Evolutionary conservation across 2,888 invertebrate species (phyloP).

Genomic region (Lomographa bimaculata): DNA sequence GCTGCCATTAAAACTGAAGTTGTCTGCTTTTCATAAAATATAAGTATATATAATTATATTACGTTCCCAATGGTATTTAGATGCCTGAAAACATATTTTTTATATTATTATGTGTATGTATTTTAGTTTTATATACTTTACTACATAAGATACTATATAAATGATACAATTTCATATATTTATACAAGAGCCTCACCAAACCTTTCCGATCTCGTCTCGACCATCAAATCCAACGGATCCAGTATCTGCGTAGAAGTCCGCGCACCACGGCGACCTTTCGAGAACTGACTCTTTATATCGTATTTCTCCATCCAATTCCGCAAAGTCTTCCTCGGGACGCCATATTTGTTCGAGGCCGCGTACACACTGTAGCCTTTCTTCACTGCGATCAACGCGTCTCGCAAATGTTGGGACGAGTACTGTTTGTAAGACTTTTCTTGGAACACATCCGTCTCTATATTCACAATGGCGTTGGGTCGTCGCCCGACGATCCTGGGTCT

Average conservation of each 20-base stretch:
- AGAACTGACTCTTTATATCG: slow-evolving; percentile 81
- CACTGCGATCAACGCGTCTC: slow-evolving; percentile 77
- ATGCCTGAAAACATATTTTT: too few species aligned
- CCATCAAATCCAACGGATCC: slow-evolving; percentile 69
- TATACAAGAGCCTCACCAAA: slow-evolving; percentile 47
- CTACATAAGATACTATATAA: too few species aligned
- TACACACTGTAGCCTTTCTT: slow-evolving; percentile 82
- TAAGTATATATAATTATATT: too few species aligned
- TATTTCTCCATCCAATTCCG: slow-evolving; percentile 84
- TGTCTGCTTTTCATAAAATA: too few species aligned
- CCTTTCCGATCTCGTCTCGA: slow-evolving; percentile 57
- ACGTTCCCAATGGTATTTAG: too few species aligned
- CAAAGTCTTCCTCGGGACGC: slow-evolving; percentile 80
- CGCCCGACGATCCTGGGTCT: slow-evolving; percentile 70
- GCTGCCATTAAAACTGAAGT: too few species aligned
- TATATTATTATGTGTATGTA: too few species aligned
- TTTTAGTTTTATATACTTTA: too few species aligned
- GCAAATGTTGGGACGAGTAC: slow-evolving; percentile 76
- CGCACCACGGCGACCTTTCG: slow-evolving; percentile 72
- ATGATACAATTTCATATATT: slow-evolving; percentile 1
- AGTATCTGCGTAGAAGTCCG: slow-evolving; percentile 57
- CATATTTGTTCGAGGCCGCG: slow-evolving; percentile 81
- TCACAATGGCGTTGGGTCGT: slow-evolving; percentile 71
- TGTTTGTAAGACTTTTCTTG: slow-evolving; percentile 80
- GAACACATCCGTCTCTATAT: slow-evolving; percentile 76